Evolutionary conservation across 2,113 vertebrate species (phyloP).

Genomic region (Colistium nudipinnis): DNA sequence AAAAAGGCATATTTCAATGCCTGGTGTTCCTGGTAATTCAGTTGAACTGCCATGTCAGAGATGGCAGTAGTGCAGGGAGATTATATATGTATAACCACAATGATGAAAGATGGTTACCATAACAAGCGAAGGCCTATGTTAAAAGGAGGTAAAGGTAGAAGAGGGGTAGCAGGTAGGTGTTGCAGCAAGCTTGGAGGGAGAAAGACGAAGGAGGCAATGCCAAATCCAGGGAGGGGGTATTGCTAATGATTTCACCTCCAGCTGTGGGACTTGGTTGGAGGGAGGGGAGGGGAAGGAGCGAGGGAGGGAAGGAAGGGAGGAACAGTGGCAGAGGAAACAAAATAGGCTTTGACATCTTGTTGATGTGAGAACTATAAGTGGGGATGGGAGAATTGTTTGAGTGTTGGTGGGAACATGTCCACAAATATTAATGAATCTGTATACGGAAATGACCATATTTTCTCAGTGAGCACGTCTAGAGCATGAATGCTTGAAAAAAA

Average conservation of each 20-base stretch:
- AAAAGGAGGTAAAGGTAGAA: conserved; percentile 25
- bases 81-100: background rate
- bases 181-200: conserved; percentile 56
- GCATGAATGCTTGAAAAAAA: conserved; percentile 4
- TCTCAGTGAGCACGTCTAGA: conserved; percentile 27
- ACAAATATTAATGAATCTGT: conserved; percentile 68
- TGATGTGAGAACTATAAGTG: conserved; percentile 70
- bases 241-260: conserved; percentile 79
- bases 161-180: conserved; percentile 60
- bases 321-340: conserved; percentile 72
- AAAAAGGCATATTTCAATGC: background rate
- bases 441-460: conserved; percentile 60
- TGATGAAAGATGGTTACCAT: conserved; percentile 15
- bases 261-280: conserved; percentile 74
- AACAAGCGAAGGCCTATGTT: conserved; percentile 11
- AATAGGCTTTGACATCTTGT: conserved; percentile 74
- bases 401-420: conserved; percentile 61
- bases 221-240: conserved; percentile 66
- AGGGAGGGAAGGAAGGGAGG: conserved; percentile 64
- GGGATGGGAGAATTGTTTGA: conserved; percentile 56
- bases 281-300: conserved; percentile 57
- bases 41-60: background rate
- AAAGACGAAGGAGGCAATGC: conserved; percentile 46
- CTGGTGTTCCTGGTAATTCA: background rate
- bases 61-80: background rate